These are phyloP conservation scores for Elaphurus davidianus DNA, from an alignment of 2,113 vertebrate species.

Conservation along the genomic window DNA sequence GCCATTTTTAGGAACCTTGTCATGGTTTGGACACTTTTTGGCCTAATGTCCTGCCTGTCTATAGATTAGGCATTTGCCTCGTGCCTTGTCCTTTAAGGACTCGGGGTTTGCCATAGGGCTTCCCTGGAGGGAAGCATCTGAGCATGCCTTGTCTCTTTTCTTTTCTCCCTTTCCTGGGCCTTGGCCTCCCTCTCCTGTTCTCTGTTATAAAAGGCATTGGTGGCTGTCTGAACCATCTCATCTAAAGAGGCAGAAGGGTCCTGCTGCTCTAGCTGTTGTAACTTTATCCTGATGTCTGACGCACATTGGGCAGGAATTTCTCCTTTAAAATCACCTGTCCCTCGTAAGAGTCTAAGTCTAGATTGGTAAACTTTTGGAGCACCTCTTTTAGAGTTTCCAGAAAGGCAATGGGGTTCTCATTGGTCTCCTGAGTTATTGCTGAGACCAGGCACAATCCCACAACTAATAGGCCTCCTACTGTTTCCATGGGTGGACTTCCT, in stretches of 20 bases:
- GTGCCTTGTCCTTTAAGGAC: background rate
- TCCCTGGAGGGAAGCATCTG: background rate
- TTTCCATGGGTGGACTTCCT: background rate
- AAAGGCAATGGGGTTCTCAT: background rate
- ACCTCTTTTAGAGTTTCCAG: background rate
- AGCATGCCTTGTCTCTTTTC: background rate
- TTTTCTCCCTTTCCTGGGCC: background rate
- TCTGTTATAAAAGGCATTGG: background rate
- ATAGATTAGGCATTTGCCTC: background rate
- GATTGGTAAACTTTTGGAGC: background rate
- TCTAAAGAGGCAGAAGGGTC: background rate
- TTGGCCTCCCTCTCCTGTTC: background rate
- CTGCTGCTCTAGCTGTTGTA: background rate
- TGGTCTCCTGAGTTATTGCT: background rate
- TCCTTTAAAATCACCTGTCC: background rate
- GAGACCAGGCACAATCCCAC: background rate
- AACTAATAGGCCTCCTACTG: background rate
- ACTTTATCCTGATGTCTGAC: background rate
- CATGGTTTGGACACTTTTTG: background rate
- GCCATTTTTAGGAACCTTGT: background rate
- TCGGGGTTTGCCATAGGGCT: accelerated
- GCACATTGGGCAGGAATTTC: background rate
- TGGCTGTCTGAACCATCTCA: background rate
- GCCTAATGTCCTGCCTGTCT: background rate
- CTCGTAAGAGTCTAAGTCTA: background rate